Evolutionary conservation across 37 sponge, comb jelly and placozoan genomes (phyloP).

Genomic region (Diacarnus erythraeanus): DNA sequence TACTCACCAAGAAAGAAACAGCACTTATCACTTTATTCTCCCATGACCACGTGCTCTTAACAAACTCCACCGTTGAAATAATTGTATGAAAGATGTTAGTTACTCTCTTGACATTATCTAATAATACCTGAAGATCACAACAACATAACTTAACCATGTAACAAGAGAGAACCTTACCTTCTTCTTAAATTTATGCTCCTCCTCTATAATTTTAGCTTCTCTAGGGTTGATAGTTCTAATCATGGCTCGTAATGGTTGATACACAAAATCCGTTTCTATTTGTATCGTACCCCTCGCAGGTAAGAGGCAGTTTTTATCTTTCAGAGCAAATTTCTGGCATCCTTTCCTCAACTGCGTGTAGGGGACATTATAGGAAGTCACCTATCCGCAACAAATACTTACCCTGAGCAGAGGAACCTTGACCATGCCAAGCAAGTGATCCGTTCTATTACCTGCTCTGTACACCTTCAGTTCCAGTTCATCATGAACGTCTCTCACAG

Average conservation of each 20-base stretch:
- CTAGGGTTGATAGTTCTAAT: slow-evolving; percentile 82
- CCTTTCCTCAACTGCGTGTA: slow-evolving; percentile 41
- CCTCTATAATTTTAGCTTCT: slow-evolving; percentile 67
- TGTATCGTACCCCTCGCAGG: slow-evolving; percentile 35
- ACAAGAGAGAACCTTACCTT: slow-evolving; percentile 19
- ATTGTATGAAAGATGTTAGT: slow-evolving; percentile 37
- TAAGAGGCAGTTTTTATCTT: slow-evolving; percentile 54
- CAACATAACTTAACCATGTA: background rate
- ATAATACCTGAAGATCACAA: slow-evolving; percentile 37
- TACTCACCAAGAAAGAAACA: slow-evolving; percentile 64
- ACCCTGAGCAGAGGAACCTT: slow-evolving; percentile 69
- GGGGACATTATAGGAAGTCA: background rate
- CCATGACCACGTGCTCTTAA: slow-evolving; percentile 67
- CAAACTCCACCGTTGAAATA: slow-evolving; percentile 18
- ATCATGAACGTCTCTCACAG: slow-evolving; percentile 85
- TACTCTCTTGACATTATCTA: slow-evolving; percentile 57
- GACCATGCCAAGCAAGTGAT: slow-evolving; percentile 56
- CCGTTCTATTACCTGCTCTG: slow-evolving; percentile 51
- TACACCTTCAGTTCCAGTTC: slow-evolving; percentile 73
- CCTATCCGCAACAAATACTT: slow-evolving; percentile 16
- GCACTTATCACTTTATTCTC: slow-evolving; percentile 43
- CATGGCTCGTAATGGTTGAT: slow-evolving; percentile 79
- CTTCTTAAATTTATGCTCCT: slow-evolving; percentile 73
- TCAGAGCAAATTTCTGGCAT: slow-evolving; percentile 46
- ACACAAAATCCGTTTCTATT: slow-evolving; percentile 75